A percentile compares a stretch with the other conserved stretches of the same genome.
Evolutionary conservation across 2,797 vertebrate species (phyloP).

Genomic region (Vespertilio murinus): DNA sequence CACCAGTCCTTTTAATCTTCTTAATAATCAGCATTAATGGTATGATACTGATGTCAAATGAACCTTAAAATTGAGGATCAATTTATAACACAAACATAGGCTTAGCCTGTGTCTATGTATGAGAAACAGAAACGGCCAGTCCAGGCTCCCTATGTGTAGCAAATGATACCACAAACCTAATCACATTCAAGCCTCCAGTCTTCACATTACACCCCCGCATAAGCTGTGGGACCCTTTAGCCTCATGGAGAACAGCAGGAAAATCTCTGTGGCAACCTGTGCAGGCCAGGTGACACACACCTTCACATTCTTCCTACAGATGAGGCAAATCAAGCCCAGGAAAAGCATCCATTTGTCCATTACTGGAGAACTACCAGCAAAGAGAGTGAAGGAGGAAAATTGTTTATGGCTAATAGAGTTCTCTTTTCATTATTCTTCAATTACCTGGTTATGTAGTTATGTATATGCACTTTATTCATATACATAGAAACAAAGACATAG

Average conservation of each 20-base stretch:
- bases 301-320: background rate
- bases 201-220: background rate
- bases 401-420: background rate
- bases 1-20: conserved; percentile 6
- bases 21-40: background rate
- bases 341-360: background rate
- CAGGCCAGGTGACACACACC: background rate
- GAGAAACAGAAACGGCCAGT: background rate
- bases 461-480: background rate
- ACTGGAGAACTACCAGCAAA: background rate
- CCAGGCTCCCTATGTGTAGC: too few species aligned
- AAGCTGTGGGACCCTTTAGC: background rate
- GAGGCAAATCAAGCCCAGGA: background rate
- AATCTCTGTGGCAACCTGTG: background rate
- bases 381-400: background rate
- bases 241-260: background rate
- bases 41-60: conserved; percentile 9
- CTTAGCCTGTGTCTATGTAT: background rate
- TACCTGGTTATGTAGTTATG: background rate
- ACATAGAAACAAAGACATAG: background rate
- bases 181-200: background rate
- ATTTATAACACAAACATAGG: background rate
- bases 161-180: background rate
- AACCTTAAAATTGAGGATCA: conserved; percentile 9
- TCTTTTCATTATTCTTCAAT: background rate